These are phyloP conservation scores for Tachysurus vachellii DNA, from an alignment of 2,113 vertebrate species.

Conservation along the genomic window DNA sequence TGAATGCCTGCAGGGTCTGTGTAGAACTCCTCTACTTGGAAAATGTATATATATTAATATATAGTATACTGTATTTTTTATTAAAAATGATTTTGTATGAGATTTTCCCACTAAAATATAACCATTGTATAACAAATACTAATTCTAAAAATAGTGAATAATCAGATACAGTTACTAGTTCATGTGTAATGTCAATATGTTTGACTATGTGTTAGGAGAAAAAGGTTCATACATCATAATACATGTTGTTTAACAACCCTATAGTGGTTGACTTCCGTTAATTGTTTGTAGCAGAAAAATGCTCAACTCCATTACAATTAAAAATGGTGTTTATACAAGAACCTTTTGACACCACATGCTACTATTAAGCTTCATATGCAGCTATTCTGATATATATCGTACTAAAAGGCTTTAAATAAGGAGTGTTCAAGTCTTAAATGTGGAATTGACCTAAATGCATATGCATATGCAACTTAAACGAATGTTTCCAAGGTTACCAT, in stretches of 20 bases:
- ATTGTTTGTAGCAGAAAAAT: background rate
- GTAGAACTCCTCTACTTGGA: background rate
- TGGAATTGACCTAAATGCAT: background rate
- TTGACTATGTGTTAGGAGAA: background rate
- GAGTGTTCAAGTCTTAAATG: background rate
- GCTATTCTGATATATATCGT: background rate
- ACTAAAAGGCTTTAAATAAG: background rate
- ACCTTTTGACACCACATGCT: background rate
- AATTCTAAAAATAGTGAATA: background rate
- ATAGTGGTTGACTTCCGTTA: background rate
- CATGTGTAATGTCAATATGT: background rate
- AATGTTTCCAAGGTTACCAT: constrained; percentile 11
- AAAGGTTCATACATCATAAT: background rate
- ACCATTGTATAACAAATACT: background rate
- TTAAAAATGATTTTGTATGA: background rate
- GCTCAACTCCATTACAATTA: background rate
- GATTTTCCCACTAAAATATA: background rate
- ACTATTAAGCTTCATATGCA: background rate
- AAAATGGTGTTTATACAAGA: background rate
- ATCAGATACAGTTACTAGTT: background rate
- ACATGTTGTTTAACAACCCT: background rate
- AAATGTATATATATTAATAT: background rate
- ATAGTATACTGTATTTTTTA: background rate
- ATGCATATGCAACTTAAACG: background rate
- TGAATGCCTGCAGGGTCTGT: background rate